Evolutionary conservation across 2,888 invertebrate species (phyloP).

Genomic region (Melikaiella ostensackeni): DNA sequence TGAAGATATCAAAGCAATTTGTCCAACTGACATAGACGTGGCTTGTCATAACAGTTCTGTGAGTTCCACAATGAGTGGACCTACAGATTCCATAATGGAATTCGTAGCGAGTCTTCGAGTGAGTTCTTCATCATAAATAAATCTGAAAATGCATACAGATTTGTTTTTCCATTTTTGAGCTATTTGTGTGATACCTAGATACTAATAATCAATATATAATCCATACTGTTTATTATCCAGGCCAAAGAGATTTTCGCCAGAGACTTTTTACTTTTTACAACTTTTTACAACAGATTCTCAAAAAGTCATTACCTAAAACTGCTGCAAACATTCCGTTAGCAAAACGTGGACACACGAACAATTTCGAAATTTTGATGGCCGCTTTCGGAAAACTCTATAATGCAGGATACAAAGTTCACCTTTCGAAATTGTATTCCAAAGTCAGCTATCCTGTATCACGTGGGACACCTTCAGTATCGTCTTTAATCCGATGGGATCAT

Average conservation of each 20-base stretch:
- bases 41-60: slow-evolving; percentile 93
- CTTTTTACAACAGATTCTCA: slow-evolving; percentile 92
- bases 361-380: slow-evolving; percentile 71
- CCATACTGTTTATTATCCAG: slow-evolving; percentile 63
- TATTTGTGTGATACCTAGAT: no score
- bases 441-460: slow-evolving; percentile 79
- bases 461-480: slow-evolving; percentile 80
- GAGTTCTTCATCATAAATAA: no score
- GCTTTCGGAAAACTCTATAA: slow-evolving; percentile 79
- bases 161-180: no score
- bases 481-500: slow-evolving; percentile 65
- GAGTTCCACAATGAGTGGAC: slow-evolving; percentile 93
- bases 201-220: not conserved
- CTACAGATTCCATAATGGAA: slow-evolving; percentile 73
- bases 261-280: no score
- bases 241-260: slow-evolving; percentile 88
- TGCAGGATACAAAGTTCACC: slow-evolving; percentile 78
- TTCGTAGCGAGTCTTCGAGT: slow-evolving; percentile 82
- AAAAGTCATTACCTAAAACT: slow-evolving; percentile 84
- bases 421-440: slow-evolving; percentile 78
- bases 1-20: slow-evolving; percentile 80
- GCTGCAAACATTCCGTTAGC: slow-evolving; percentile 88
- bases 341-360: slow-evolving; percentile 80
- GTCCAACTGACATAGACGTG: slow-evolving; percentile 88
- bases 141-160: no score